phyloP scores from a whole-genome alignment of 2,113 vertebrate species.

The Ailurus styani region DNA sequence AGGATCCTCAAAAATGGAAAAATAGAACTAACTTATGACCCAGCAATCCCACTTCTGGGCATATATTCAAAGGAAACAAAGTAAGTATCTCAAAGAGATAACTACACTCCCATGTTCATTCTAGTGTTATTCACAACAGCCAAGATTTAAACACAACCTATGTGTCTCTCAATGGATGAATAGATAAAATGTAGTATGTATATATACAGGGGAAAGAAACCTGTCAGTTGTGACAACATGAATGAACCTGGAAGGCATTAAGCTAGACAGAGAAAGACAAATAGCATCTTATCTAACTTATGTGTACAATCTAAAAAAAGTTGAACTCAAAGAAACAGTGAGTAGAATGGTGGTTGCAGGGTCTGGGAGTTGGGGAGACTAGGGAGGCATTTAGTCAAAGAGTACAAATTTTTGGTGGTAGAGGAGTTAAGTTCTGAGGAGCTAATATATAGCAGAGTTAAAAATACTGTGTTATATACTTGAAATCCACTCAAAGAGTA shows the following conservation, averaged over 20 bases:
- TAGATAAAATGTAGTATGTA: background rate
- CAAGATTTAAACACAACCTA: background rate
- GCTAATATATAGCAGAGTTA: background rate
- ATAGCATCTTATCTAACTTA: background rate
- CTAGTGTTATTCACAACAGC: background rate
- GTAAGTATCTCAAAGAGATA: background rate
- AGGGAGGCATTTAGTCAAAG: background rate
- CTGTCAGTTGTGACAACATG: background rate
- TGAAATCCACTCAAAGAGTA: background rate
- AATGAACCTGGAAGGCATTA: background rate
- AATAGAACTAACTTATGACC: background rate
- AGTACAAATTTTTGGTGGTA: background rate
- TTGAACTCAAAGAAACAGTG: background rate
- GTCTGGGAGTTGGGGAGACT: background rate
- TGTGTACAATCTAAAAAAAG: background rate
- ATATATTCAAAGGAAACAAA: background rate
- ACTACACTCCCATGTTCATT: background rate
- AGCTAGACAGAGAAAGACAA: background rate
- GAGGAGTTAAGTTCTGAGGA: background rate
- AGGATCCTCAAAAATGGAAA: background rate
- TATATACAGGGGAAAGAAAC: background rate
- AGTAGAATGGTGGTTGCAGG: background rate
- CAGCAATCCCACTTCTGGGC: background rate
- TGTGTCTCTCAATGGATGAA: background rate
- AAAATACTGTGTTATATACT: background rate